A percentile compares a stretch with the other conserved stretches of the same genome.
Conservation (phyloP, 2,888 invertebrate genomes). For the Junonia oenone region DNA sequence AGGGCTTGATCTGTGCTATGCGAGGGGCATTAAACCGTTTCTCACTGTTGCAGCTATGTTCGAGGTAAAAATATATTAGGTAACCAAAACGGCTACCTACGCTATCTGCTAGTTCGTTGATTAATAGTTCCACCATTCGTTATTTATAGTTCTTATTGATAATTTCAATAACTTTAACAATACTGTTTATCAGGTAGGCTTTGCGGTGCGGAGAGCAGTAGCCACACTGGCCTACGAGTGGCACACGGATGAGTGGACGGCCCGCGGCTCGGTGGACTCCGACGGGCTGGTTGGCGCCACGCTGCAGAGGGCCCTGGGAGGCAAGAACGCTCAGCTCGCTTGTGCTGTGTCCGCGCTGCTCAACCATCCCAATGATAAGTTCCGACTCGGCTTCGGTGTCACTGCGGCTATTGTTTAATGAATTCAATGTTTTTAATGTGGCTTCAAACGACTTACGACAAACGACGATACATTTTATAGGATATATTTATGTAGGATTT, state of each 20-base stretch:
- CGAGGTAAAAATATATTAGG: conserved; percentile 43
- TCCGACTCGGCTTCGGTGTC: conserved; percentile 65
- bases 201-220: conserved; percentile 58
- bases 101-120: no score
- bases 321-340: conserved; percentile 53
- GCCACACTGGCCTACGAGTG: conserved; percentile 68
- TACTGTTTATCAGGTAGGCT: conserved; percentile 49
- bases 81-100: no score
- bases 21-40: conserved; percentile 55
- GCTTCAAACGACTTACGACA: no score
- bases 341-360: conserved; percentile 67
- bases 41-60: conserved; percentile 70
- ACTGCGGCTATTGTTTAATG: conserved; percentile 55
- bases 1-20: conserved; percentile 67
- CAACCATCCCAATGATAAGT: conserved; percentile 73
- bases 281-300: conserved; percentile 71
- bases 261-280: conserved; percentile 63
- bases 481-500: not conserved
- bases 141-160: no score
- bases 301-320: conserved; percentile 59
- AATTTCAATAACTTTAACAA: not conserved
- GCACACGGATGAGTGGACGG: conserved; percentile 61
- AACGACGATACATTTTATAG: no score
- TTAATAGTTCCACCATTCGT: no score
- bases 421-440: not conserved